These are phyloP conservation scores for Microplitis mediator DNA, from an alignment of 1,140 invertebrate species.

Conservation along the genomic window DNA sequence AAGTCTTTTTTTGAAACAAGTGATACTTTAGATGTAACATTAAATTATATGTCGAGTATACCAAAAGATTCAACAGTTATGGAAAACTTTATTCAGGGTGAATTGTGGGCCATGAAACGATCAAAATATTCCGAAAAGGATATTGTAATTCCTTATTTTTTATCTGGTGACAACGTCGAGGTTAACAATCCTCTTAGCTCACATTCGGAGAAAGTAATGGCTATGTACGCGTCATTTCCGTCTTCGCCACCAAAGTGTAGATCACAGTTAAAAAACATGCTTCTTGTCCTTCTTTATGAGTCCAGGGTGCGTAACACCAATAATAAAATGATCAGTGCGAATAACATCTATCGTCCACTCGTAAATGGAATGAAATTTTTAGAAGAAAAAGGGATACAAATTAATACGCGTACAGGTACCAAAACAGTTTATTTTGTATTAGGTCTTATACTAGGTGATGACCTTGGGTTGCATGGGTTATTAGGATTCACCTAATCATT, in stretches of 20 bases:
- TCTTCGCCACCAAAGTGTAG: conserved; percentile 36
- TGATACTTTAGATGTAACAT: conserved; percentile 3
- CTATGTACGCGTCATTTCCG: conserved; percentile 38
- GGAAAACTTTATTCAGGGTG: conserved; percentile 12
- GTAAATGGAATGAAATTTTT: conserved; percentile 29
- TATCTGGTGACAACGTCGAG: background rate
- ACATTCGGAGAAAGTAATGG: conserved; percentile 35
- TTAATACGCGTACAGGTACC: conserved; percentile 17
- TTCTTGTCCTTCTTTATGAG: conserved; percentile 38
- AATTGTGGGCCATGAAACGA: conserved; percentile 10
- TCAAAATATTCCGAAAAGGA: background rate
- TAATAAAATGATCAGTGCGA: conserved; percentile 21
- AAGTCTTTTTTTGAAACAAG: conserved; percentile 18
- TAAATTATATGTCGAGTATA: conserved; percentile 4
- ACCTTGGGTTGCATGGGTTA: conserved; percentile 35
- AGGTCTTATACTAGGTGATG: conserved; percentile 37
- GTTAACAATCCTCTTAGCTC: background rate
- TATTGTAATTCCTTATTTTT: background rate
- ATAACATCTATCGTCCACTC: conserved; percentile 26
- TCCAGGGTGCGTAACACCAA: conserved; percentile 33
- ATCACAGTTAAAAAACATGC: conserved; percentile 39
- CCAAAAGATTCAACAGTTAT: background rate
- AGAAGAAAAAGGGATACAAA: conserved; percentile 20
- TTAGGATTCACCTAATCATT: conserved; percentile 30
- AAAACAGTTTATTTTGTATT: conserved; percentile 31